Conservation (phyloP, 2,888 invertebrate genomes). For the Cataglyphis albicans region DNA sequence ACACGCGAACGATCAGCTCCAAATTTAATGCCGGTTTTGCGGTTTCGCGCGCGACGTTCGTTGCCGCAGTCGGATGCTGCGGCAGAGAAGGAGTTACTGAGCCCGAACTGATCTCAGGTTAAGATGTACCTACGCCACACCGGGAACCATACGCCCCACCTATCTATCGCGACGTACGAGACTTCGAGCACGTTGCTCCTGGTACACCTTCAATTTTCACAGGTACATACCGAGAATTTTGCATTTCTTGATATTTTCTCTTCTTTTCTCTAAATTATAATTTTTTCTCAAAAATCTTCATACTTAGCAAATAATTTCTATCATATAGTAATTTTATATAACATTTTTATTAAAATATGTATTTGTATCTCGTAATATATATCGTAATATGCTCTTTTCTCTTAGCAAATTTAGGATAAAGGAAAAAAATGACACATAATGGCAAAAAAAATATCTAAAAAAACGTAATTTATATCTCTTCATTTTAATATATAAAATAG, state of each 20-base stretch:
- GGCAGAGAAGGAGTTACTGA: constrained; percentile 82
- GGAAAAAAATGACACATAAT: not conserved
- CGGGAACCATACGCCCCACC: constrained; percentile 73
- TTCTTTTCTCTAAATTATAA: not conserved
- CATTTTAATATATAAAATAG: not conserved
- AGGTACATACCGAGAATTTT: constrained; percentile 26
- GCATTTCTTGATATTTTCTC: constrained; percentile 15
- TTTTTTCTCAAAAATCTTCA: not conserved
- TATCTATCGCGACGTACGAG: constrained; percentile 69
- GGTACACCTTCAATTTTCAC: constrained; percentile 67
- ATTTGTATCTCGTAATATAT: not conserved
- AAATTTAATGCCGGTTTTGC: not conserved
- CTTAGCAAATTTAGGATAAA: not conserved
- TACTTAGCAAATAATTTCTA: not conserved
- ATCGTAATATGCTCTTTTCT: not conserved
- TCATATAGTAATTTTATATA: not conserved
- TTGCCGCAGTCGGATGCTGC: constrained; percentile 79
- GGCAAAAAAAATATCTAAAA: not conserved
- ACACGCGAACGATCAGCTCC: not conserved
- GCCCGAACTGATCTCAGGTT: constrained; percentile 79
- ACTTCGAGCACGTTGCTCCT: constrained; percentile 69
- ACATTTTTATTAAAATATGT: not conserved
- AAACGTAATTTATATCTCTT: not conserved
- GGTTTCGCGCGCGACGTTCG: constrained; percentile 43
- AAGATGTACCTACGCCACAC: constrained; percentile 75